Percentiles rank a stretch among this genome's conserved stretches.
Evolutionary conservation across 1,140 invertebrate genomes (phyloP).

Genomic region (Chrysomallon squamiferum): DNA sequence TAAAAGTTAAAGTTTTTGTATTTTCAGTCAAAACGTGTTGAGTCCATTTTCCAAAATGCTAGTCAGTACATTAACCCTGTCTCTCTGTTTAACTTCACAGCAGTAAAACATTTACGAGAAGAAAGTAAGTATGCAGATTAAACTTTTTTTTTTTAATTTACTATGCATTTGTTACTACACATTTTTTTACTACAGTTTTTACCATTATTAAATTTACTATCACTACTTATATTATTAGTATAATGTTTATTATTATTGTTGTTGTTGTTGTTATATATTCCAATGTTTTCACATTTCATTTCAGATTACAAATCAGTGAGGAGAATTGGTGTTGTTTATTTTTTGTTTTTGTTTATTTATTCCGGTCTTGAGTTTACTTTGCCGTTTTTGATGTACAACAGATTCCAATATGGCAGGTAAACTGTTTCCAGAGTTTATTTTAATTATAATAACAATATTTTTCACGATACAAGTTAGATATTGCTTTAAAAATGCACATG

Average conservation of each 20-base stretch:
- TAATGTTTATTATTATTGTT: background rate
- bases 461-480: too few species aligned
- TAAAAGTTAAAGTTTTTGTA: conserved; percentile 26
- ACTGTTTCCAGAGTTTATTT: background rate
- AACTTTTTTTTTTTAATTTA: background rate
- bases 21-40: conserved; percentile 73
- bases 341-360: conserved; percentile 95
- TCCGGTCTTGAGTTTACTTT: conserved; percentile 97
- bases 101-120: conserved; percentile 59
- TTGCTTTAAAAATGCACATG: too few species aligned
- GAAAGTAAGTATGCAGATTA: conserved; percentile 48
- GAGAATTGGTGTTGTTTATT: conserved; percentile 85
- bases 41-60: conserved; percentile 74
- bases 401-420: conserved; percentile 81
- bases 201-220: too few species aligned
- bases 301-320: conserved; percentile 72
- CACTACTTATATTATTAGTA: background rate
- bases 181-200: too few species aligned
- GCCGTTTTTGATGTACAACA: conserved; percentile 94
- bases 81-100: conserved; percentile 71
- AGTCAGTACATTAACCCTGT: conserved; percentile 77
- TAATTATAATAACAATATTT: too few species aligned
- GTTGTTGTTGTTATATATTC: background rate
- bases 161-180: too few species aligned
- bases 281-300: background rate